Percentiles rank a stretch among this genome's conserved stretches.
Evolutionary conservation across 23 tunicate genomes (phyloP).

Genomic region (Diplosoma virens): DNA sequence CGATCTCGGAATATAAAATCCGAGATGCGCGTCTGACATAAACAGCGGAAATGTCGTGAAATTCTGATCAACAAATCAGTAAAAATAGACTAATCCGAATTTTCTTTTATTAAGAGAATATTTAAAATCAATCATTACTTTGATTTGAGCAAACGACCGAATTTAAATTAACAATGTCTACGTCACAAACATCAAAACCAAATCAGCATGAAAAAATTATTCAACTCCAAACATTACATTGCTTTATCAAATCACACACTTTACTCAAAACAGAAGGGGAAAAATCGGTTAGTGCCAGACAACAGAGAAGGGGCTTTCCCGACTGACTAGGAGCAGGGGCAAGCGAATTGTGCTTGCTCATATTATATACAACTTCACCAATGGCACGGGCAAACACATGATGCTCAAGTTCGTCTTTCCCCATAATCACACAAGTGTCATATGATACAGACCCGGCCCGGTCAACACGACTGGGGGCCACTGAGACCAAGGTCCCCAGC

Average conservation of each 20-base stretch:
- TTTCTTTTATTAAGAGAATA: no score
- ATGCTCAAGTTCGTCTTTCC: constrained; percentile 34
- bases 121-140: no score
- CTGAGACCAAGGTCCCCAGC: constrained; percentile 53
- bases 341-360: not conserved
- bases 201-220: not conserved
- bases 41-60: no score
- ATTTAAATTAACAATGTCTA: no score
- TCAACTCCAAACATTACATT: constrained; percentile 26
- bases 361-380: constrained; percentile 32
- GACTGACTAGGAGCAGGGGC: not conserved
- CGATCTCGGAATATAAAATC: no score
- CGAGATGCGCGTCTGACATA: no score
- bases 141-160: no score
- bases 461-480: not conserved
- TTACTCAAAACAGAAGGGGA: constrained; percentile 21
- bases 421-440: constrained; percentile 42
- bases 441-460: constrained; percentile 2
- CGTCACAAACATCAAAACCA: no score
- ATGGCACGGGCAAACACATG: constrained; percentile 75
- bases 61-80: no score
- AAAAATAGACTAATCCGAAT: no score
- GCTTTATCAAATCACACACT: constrained; percentile 14
- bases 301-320: constrained; percentile 58
- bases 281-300: constrained; percentile 37